phyloP scores from a whole-genome alignment of 2,797 vertebrate species.

The Caiman crocodilus region DNA sequence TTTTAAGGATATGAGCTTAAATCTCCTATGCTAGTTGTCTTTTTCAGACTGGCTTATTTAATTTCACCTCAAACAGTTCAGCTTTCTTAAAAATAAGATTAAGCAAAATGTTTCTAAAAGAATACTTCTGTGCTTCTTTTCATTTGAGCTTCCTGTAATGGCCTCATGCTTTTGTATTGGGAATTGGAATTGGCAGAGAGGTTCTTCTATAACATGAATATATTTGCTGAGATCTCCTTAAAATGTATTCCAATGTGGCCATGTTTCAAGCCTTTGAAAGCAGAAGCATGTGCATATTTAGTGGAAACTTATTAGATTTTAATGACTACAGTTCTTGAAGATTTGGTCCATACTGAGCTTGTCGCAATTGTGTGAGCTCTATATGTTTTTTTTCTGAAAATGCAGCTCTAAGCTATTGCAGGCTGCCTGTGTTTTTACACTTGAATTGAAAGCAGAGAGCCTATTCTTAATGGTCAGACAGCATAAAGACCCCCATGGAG shows the following conservation, averaged over 20 bases:
- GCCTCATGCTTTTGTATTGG: background rate
- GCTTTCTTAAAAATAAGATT: conserved; percentile 24
- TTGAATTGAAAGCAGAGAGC: background rate
- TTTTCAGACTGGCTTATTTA: background rate
- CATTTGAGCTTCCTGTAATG: background rate
- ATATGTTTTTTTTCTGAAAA: background rate
- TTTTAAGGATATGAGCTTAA: conserved; percentile 12
- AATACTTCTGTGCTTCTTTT: background rate
- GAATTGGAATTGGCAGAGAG: background rate
- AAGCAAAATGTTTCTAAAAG: background rate
- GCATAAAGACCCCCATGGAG: background rate
- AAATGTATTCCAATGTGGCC: background rate
- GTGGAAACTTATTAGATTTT: background rate
- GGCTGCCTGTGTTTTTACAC: background rate
- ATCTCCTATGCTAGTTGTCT: background rate
- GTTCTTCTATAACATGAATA: background rate
- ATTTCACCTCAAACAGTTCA: conserved; percentile 1
- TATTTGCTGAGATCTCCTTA: background rate
- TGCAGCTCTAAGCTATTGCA: background rate
- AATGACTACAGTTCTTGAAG: background rate
- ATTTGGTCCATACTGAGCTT: background rate
- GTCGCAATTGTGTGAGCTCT: background rate
- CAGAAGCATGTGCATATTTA: background rate
- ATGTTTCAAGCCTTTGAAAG: background rate
- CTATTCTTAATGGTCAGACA: background rate